phyloP scores from a whole-genome alignment of 2,888 invertebrate genomes.

The Erebia aethiops region DNA sequence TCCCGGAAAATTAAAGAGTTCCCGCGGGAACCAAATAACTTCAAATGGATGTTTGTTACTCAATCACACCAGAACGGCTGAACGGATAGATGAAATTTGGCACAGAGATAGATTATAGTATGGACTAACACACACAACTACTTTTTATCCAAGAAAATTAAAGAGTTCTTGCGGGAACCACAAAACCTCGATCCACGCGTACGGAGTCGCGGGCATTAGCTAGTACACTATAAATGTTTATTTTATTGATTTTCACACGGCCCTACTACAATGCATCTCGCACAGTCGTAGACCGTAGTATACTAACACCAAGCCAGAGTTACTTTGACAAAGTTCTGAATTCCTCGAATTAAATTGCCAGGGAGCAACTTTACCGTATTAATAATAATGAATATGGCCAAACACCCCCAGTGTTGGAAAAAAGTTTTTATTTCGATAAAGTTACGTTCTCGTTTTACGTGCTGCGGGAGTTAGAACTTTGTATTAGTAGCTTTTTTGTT shows the following conservation, averaged over 20 bases:
- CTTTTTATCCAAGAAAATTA: too few species aligned
- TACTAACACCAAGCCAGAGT: conserved; percentile 48
- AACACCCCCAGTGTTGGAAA: conserved; percentile 61
- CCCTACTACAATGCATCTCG: conserved; percentile 62
- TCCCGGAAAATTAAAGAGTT: too few species aligned
- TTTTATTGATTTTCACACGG: conserved; percentile 82
- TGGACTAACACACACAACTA: too few species aligned
- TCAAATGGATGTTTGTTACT: too few species aligned
- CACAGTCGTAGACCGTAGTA: conserved; percentile 31
- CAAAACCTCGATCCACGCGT: too few species aligned
- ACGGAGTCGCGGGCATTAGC: too few species aligned
- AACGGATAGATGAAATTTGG: too few species aligned
- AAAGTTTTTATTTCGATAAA: conserved; percentile 71
- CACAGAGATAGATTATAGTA: too few species aligned
- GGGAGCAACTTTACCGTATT: conserved; percentile 73
- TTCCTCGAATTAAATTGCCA: conserved; percentile 62
- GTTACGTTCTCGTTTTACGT: conserved; percentile 62
- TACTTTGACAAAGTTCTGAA: conserved; percentile 67
- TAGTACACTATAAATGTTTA: conserved; percentile 71
- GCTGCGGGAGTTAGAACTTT: conserved; percentile 62
- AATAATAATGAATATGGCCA: conserved; percentile 73
- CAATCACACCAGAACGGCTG: too few species aligned
- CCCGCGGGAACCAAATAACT: too few species aligned
- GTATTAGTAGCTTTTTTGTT: conserved; percentile 52
- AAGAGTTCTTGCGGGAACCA: too few species aligned